A percentile compares a stretch with the other conserved stretches of the same genome.
Evolutionary conservation across 2,797 vertebrate species (phyloP).

Genomic region (Argyrosomus regius): DNA sequence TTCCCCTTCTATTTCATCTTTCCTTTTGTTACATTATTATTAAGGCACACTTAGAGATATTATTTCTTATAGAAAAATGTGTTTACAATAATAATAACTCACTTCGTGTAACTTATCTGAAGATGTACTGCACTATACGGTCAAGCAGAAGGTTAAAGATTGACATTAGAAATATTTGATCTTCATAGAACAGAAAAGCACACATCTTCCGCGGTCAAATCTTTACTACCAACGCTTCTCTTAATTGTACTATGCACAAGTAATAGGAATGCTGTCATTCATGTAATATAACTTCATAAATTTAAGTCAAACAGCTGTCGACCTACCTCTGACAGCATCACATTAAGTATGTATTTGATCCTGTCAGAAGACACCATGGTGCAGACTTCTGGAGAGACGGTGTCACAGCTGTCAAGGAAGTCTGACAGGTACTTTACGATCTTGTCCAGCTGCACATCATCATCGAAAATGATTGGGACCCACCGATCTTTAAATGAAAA

Average conservation of each 20-base stretch:
- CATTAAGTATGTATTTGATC: slow-evolving; percentile 8
- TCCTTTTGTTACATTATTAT: too few relatives aligned
- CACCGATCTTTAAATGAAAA: background rate
- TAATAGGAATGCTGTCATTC: background rate
- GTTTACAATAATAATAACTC: too few relatives aligned
- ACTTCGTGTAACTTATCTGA: background rate
- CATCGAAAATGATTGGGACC: background rate
- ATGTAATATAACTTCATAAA: too few relatives aligned
- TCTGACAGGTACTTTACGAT: background rate
- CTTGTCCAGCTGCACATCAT: background rate
- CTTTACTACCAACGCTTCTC: too few relatives aligned
- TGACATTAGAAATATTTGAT: too few relatives aligned
- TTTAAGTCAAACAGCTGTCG: background rate
- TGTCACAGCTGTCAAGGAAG: slow-evolving; percentile 5
- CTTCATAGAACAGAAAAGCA: background rate
- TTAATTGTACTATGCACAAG: too few relatives aligned
- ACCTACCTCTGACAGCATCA: slow-evolving; percentile 11
- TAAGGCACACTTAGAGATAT: too few relatives aligned
- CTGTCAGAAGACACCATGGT: slow-evolving; percentile 10
- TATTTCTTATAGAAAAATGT: too few relatives aligned
- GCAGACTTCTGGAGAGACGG: background rate
- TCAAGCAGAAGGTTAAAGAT: too few relatives aligned
- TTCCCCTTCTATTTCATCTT: too few relatives aligned
- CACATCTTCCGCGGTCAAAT: background rate
- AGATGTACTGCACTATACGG: too few relatives aligned